These are phyloP conservation scores for Nomada hirtipes DNA, from an alignment of 2,888 invertebrate species.

Conservation along the genomic window DNA sequence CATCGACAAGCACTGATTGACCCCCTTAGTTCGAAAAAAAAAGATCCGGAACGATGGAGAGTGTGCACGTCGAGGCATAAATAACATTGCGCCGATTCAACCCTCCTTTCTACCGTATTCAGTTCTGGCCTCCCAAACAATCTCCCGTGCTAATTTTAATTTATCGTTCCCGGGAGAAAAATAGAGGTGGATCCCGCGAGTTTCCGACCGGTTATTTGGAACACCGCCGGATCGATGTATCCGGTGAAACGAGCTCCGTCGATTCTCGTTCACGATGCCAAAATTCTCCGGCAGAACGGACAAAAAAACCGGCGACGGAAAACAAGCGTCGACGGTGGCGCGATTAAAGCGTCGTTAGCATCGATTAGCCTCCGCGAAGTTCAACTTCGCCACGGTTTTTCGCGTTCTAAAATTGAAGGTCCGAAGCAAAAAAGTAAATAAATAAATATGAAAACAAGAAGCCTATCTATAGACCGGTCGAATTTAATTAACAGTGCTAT, in stretches of 20 bases:
- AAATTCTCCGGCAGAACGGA: constrained; percentile 47
- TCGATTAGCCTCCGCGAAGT: constrained; percentile 69
- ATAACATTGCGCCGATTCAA: constrained; percentile 37
- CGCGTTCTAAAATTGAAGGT: background rate
- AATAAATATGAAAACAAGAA: background rate
- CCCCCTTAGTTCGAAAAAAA: background rate
- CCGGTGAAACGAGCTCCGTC: constrained; percentile 56
- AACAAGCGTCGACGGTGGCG: constrained; percentile 46
- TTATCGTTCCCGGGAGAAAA: constrained; percentile 60
- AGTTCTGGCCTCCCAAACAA: constrained; percentile 34
- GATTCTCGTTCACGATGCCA: constrained; percentile 62
- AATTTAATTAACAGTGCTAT: constrained; percentile 1
- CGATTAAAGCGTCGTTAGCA: constrained; percentile 76
- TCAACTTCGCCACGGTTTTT: constrained; percentile 51
- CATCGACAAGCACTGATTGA: constrained; percentile 40
- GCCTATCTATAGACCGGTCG: background rate
- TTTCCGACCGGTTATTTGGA: constrained; percentile 69
- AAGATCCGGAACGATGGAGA: constrained; percentile 2
- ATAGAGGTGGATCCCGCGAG: constrained; percentile 40
- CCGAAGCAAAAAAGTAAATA: too few species aligned
- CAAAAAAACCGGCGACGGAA: constrained; percentile 14
- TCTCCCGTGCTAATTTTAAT: constrained; percentile 63
- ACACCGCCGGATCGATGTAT: constrained; percentile 63
- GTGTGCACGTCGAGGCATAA: constrained; percentile 26
- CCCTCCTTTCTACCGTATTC: constrained; percentile 46